phyloP scores from a whole-genome alignment of 2,888 invertebrate genomes.

The Troides aeacus region DNA sequence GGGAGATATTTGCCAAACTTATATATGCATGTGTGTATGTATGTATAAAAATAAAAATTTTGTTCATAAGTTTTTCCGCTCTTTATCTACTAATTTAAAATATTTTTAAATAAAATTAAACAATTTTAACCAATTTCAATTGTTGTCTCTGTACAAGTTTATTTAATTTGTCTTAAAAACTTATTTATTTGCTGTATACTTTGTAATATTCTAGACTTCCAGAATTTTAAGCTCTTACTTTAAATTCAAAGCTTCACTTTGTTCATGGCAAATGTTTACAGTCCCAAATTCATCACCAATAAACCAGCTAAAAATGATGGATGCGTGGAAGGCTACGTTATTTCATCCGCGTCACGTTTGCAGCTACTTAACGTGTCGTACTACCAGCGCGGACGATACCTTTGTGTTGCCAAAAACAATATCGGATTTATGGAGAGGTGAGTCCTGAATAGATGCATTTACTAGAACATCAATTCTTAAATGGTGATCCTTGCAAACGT shows the following conservation, averaged over 20 bases:
- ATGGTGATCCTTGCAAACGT: background rate
- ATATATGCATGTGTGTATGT: too few species aligned
- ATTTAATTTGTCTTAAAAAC: too few species aligned
- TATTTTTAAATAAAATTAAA: too few species aligned
- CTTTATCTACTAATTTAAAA: too few species aligned
- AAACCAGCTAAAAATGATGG: background rate
- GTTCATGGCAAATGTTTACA: constrained; percentile 35
- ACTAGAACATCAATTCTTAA: too few species aligned
- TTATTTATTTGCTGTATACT: too few species aligned
- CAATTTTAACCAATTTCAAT: too few species aligned
- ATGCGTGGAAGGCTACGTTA: constrained; percentile 81
- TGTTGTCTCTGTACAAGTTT: too few species aligned
- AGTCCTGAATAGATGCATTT: constrained; percentile 6
- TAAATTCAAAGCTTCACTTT: background rate
- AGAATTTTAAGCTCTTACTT: background rate
- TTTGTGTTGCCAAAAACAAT: constrained; percentile 90
- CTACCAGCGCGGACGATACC: constrained; percentile 92
- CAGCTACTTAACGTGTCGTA: constrained; percentile 92
- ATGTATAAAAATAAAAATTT: too few species aligned
- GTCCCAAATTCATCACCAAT: constrained; percentile 41
- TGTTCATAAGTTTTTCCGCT: too few species aligned
- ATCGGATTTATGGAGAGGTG: constrained; percentile 88
- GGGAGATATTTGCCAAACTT: too few species aligned
- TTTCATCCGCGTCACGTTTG: constrained; percentile 83
- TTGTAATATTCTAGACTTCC: too few species aligned